Percentiles rank a stretch among this genome's conserved stretches.
Conservation (phyloP, 2,888 invertebrate species). For the Patella ulyssiponensis region DNA sequence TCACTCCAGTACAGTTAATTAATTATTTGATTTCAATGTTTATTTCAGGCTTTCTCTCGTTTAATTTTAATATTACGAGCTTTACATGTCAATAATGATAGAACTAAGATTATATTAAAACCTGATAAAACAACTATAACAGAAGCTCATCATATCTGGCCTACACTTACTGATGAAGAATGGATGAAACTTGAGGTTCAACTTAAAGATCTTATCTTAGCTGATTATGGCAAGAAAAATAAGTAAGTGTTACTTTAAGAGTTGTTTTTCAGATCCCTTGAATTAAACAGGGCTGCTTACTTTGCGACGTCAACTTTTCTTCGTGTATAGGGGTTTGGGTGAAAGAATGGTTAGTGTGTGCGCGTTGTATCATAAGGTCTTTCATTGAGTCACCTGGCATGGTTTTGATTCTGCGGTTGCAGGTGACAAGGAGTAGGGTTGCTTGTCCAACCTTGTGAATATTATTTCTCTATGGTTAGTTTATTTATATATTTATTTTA, state of each 20-base stretch:
- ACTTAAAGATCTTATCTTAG: constrained; percentile 96
- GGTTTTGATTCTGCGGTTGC: too few relatives aligned
- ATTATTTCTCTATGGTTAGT: not conserved
- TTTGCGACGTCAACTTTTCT: too few relatives aligned
- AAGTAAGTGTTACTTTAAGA: constrained; percentile 77
- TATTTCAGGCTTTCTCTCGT: constrained; percentile 89
- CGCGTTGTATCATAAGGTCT: too few relatives aligned
- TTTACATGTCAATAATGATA: constrained; percentile 97
- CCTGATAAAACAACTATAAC: constrained; percentile 99
- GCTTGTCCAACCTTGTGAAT: too few relatives aligned
- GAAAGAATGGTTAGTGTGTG: too few relatives aligned
- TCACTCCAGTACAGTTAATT: too few relatives aligned
- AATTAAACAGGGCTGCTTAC: too few relatives aligned
- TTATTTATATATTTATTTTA: constrained; percentile 24
- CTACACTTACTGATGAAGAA: constrained; percentile 95
- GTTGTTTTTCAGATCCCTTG: too few relatives aligned
- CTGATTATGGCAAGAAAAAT: constrained; percentile 99
- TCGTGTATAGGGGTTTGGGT: too few relatives aligned
- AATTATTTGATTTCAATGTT: too few relatives aligned
- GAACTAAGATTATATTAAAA: constrained; percentile 97
- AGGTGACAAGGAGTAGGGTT: too few relatives aligned
- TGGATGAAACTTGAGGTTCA: constrained; percentile 99
- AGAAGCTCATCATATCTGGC: constrained; percentile 99
- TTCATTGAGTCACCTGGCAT: too few relatives aligned
- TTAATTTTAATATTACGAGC: constrained; percentile 96